These are phyloP conservation scores for Apus apus DNA, from an alignment of 2,113 vertebrate genomes.

Conservation along the genomic window DNA sequence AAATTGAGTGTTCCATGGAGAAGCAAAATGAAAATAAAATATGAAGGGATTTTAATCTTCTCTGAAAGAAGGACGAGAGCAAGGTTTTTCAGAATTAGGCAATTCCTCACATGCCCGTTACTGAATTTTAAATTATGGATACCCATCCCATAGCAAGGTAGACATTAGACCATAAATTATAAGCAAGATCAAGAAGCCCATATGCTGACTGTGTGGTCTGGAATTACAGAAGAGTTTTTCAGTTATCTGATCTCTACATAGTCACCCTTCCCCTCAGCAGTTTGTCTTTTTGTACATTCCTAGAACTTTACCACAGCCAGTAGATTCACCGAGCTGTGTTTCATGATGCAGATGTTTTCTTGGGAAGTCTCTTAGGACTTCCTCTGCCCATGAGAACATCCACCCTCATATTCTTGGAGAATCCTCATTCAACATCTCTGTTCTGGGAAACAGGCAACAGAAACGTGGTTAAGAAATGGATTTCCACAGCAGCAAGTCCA, in stretches of 20 bases:
- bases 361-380: background rate
- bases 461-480: background rate
- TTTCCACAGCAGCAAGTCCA: background rate
- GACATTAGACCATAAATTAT: background rate
- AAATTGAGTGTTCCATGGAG: background rate
- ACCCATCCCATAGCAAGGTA: background rate
- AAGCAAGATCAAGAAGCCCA: background rate
- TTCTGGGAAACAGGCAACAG: background rate
- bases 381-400: background rate
- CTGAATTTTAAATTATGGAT: background rate
- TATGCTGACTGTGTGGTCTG: background rate
- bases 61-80: background rate
- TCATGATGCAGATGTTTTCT: background rate
- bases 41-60: background rate
- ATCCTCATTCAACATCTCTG: background rate
- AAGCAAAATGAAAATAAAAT: background rate
- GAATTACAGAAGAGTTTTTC: background rate
- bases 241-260: background rate
- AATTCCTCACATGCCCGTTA: background rate
- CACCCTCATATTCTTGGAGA: background rate
- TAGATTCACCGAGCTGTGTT: background rate
- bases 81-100: background rate
- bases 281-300: background rate
- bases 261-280: background rate
- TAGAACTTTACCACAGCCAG: background rate